A percentile compares a stretch with the other conserved stretches of the same genome.
Evolutionary conservation across 2,797 vertebrate species (phyloP).

Genomic region (Xenopus petersii): DNA sequence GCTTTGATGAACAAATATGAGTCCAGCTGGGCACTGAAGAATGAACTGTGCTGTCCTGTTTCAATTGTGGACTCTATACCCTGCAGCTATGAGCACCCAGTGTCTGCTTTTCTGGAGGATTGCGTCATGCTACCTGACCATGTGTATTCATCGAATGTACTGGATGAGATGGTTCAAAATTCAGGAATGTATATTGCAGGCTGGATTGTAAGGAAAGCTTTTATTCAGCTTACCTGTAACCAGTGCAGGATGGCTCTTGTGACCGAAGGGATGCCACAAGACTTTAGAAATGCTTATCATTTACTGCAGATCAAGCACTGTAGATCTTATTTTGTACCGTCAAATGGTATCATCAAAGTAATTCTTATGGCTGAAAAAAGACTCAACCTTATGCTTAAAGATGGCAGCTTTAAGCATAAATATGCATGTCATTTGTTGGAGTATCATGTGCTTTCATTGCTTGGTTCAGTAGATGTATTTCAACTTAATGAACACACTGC

Average conservation of each 20-base stretch:
- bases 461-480: conserved; percentile 35
- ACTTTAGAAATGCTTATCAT: conserved; percentile 32
- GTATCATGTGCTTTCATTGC: conserved; percentile 9
- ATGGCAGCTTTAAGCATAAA: neutral
- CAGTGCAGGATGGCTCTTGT: conserved; percentile 37
- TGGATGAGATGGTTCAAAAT: conserved; percentile 4
- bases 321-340: conserved; percentile 30
- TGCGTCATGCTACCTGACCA: conserved; percentile 16
- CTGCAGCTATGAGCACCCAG: neutral
- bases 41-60: neutral
- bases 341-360: conserved; percentile 13
- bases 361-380: conserved; percentile 17
- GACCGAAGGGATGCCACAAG: neutral
- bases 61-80: neutral
- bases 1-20: neutral
- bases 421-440: conserved; percentile 14
- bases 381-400: conserved; percentile 4
- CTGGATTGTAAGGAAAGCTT: conserved; percentile 37
- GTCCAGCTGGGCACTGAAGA: neutral
- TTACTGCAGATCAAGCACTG: conserved; percentile 20
- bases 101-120: conserved; percentile 18
- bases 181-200: conserved; percentile 35
- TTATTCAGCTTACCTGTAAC: conserved; percentile 24
- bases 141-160: conserved; percentile 12
- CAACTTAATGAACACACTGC: conserved; percentile 24